These are phyloP conservation scores for Mobula birostris DNA, from an alignment of 2,113 vertebrate species.

Conservation along the genomic window DNA sequence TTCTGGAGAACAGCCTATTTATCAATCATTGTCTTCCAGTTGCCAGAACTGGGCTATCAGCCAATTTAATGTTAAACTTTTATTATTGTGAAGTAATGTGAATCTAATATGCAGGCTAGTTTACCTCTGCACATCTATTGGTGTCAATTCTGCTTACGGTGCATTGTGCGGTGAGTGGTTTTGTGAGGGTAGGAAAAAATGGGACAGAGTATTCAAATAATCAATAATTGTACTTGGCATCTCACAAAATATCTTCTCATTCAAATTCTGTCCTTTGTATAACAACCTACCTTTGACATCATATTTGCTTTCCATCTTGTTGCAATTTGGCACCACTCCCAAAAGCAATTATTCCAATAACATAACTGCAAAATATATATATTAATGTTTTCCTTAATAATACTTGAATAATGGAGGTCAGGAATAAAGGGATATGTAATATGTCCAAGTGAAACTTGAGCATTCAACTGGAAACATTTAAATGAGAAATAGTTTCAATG, in stretches of 20 bases:
- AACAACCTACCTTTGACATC: background rate
- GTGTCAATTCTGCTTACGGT: background rate
- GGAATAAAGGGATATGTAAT: background rate
- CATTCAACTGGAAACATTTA: background rate
- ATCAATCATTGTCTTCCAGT: background rate
- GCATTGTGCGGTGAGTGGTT: background rate
- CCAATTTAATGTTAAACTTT: background rate
- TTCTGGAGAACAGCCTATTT: background rate
- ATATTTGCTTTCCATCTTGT: background rate
- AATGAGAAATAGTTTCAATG: background rate
- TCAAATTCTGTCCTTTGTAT: background rate
- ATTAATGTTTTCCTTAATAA: too few relatives aligned
- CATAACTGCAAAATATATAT: background rate
- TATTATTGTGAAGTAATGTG: background rate
- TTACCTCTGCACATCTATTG: background rate
- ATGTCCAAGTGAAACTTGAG: background rate
- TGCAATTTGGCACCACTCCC: background rate
- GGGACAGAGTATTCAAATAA: background rate
- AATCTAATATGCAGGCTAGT: background rate
- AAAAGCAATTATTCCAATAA: background rate
- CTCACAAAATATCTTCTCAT: background rate
- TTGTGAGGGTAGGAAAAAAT: background rate
- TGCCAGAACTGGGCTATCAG: background rate
- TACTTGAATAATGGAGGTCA: background rate
- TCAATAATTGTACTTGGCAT: background rate